phyloP scores from a whole-genome alignment of 2,888 invertebrate species.

The Zhuqinia jingwanae region DNA sequence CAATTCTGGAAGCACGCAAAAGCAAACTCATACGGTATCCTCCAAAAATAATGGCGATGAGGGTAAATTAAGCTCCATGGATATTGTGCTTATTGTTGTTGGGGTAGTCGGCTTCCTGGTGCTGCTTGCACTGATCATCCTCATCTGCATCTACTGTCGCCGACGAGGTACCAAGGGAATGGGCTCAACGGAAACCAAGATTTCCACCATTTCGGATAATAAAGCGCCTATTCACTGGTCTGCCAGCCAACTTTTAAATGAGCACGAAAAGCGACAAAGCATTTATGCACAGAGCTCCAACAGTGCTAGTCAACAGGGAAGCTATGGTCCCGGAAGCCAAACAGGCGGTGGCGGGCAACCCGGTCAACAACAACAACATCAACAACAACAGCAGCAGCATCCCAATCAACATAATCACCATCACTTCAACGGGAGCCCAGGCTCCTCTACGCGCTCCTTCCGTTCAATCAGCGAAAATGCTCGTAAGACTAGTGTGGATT shows the following conservation, averaged over 20 bases:
- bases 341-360: slow-evolving; percentile 35
- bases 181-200: slow-evolving; percentile 78
- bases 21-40: slow-evolving; percentile 66
- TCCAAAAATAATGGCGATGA: slow-evolving; percentile 55
- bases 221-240: slow-evolving; percentile 80
- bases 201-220: slow-evolving; percentile 77
- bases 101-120: slow-evolving; percentile 81
- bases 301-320: slow-evolving; percentile 67
- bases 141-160: slow-evolving; percentile 82
- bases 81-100: slow-evolving; percentile 82
- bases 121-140: slow-evolving; percentile 82
- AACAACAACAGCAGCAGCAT: slow-evolving; percentile 56
- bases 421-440: slow-evolving; percentile 74
- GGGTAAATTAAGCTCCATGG: slow-evolving; percentile 76
- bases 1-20: slow-evolving; percentile 69
- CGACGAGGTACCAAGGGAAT: slow-evolving; percentile 79
- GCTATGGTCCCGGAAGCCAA: slow-evolving; percentile 52
- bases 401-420: slow-evolving; percentile 65
- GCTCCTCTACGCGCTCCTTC: slow-evolving; percentile 78
- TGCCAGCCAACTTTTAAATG: slow-evolving; percentile 84
- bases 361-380: slow-evolving; percentile 49
- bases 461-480: slow-evolving; percentile 78
- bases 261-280: slow-evolving; percentile 84
- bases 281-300: slow-evolving; percentile 80
- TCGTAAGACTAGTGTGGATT: slow-evolving; percentile 77